Conservation (phyloP, 2,888 invertebrate genomes). For the Galerucella calmariensis region DNA sequence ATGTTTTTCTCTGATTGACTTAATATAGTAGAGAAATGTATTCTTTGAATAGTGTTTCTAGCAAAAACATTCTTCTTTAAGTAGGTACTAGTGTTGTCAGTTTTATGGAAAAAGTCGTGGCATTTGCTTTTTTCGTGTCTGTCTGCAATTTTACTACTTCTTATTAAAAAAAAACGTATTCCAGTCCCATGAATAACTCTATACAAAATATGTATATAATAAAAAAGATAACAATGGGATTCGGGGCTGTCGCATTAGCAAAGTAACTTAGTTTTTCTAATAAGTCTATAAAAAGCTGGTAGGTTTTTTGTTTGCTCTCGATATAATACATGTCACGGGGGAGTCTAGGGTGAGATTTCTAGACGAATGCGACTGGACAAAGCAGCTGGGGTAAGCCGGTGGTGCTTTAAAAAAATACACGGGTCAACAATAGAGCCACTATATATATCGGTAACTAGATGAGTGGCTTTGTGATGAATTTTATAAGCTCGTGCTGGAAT, state of each 20-base stretch:
- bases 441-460: constrained; percentile 31
- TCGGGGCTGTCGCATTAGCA: constrained; percentile 16
- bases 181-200: neutral
- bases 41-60: too few relatives aligned
- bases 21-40: too few relatives aligned
- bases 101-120: too few relatives aligned
- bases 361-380: constrained; percentile 35
- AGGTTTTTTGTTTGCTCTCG: constrained; percentile 29
- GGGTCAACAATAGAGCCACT: constrained; percentile 32
- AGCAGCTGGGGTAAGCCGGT: constrained; percentile 37
- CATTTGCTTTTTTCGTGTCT: neutral
- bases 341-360: constrained; percentile 30
- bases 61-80: too few relatives aligned
- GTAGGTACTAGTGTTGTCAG: too few relatives aligned
- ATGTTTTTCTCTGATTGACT: too few relatives aligned
- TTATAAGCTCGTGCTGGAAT: constrained; percentile 36
- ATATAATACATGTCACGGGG: constrained; percentile 36
- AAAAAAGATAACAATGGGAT: neutral
- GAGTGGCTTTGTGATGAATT: constrained; percentile 32
- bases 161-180: neutral
- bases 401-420: constrained; percentile 39
- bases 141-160: neutral
- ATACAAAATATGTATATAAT: neutral
- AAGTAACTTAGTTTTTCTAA: constrained; percentile 21
- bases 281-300: constrained; percentile 35